These are phyloP conservation scores for Halcyon malimbica DNA, from an alignment of 2,113 vertebrate species.

Conservation along the genomic window DNA sequence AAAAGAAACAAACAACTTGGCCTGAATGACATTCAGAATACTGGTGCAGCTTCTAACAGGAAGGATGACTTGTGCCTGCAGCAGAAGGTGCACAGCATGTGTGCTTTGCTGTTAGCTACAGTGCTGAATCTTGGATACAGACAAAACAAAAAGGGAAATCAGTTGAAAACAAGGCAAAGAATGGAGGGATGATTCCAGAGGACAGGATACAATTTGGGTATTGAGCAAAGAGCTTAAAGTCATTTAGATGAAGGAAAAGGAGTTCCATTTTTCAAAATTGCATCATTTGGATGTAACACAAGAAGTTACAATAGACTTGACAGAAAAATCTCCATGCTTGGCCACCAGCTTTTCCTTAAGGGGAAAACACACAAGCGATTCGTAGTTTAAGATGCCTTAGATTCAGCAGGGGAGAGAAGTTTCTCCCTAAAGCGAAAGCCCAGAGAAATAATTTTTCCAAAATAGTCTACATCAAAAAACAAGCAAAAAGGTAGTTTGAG, in stretches of 20 bases:
- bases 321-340: background rate
- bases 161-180: background rate
- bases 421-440: background rate
- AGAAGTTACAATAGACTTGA: background rate
- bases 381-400: background rate
- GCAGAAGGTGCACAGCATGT: conserved; percentile 30
- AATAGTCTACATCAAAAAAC: background rate
- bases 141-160: conserved; percentile 12
- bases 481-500: background rate
- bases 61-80: background rate
- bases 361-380: background rate
- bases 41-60: background rate
- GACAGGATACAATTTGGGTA: background rate
- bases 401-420: background rate
- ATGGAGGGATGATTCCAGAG: background rate
- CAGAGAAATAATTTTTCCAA: background rate
- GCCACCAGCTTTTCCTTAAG: background rate
- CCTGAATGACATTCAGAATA: background rate
- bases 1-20: background rate
- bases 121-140: background rate
- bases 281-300: background rate
- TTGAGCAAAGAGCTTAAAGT: background rate
- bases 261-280: background rate
- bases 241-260: background rate
- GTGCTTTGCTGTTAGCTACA: background rate